Percentiles rank a stretch among this genome's conserved stretches.
These are phyloP conservation scores for Platyrinchus mystaceus DNA, from an alignment of 2,797 vertebrate species.

Conservation along the genomic window DNA sequence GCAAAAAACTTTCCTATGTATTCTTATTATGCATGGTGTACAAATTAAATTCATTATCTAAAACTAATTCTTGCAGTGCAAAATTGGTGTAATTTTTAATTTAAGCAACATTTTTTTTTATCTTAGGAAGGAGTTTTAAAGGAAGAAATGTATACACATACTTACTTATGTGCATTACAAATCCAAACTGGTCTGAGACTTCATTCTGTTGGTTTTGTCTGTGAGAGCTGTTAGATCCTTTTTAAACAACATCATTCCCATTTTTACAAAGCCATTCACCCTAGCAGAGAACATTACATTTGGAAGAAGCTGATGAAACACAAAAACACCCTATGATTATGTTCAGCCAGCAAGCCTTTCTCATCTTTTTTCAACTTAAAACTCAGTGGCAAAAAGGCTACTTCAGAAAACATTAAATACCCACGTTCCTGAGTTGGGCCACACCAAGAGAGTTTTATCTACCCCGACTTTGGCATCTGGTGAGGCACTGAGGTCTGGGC, in stretches of 20 bases:
- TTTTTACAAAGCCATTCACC: not conserved
- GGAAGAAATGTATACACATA: not conserved
- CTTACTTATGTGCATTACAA: not conserved
- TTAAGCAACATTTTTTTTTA: not conserved
- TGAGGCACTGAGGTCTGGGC: not conserved
- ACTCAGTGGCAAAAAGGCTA: not conserved
- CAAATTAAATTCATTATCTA: not conserved
- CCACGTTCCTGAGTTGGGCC: rapidly evolving
- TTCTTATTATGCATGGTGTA: not conserved
- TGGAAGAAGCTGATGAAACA: not conserved
- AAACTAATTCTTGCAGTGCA: not conserved
- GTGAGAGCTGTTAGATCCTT: not conserved
- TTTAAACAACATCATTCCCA: not conserved
- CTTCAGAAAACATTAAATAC: not conserved
- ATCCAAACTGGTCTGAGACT: not conserved
- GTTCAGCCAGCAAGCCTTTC: not conserved
- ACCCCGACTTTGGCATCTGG: not conserved
- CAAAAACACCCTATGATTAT: not conserved
- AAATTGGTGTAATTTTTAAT: not conserved
- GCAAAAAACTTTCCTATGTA: not conserved
- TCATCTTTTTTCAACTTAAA: not conserved
- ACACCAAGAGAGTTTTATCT: not conserved
- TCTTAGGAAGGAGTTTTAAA: not conserved
- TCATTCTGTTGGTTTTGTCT: not conserved
- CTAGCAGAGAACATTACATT: not conserved